Evolutionary conservation across 1,140 invertebrate genomes (phyloP).

Genomic region (Saccostrea cuccullata): DNA sequence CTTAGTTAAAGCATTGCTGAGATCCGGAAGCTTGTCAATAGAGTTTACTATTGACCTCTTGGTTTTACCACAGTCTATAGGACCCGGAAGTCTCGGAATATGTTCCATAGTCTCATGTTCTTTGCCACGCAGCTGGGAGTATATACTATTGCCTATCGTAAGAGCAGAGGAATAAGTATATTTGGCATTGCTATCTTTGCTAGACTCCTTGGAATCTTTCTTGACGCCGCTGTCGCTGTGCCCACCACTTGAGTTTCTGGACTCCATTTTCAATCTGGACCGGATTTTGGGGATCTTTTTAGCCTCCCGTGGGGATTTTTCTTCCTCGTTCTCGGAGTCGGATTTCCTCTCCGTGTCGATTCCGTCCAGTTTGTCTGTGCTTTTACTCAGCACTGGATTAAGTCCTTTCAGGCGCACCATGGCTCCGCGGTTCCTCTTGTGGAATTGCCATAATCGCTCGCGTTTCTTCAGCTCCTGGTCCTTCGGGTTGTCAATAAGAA

Average conservation of each 20-base stretch:
- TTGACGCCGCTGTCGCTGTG: background rate
- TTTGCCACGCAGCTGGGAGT: slow-evolving; percentile 43
- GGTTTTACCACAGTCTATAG: background rate
- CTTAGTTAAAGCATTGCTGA: slow-evolving; percentile 47
- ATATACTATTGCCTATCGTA: slow-evolving; percentile 49
- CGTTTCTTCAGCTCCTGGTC: slow-evolving; percentile 52
- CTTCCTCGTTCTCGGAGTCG: slow-evolving; percentile 21
- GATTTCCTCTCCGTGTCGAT: background rate
- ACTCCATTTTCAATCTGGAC: slow-evolving; percentile 12
- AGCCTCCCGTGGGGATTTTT: background rate
- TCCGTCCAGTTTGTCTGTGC: background rate
- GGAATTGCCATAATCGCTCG: slow-evolving; percentile 49
- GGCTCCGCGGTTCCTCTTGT: slow-evolving; percentile 50
- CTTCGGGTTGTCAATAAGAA: slow-evolving; percentile 49
- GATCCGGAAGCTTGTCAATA: slow-evolving; percentile 49
- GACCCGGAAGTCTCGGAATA: background rate
- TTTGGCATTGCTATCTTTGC: slow-evolving; percentile 19
- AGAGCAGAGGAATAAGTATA: slow-evolving; percentile 53
- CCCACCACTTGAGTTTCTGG: slow-evolving; percentile 22
- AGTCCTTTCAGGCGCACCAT: slow-evolving; percentile 31
- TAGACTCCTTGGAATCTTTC: slow-evolving; percentile 35
- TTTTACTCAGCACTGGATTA: background rate
- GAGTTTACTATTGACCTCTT: slow-evolving; percentile 46
- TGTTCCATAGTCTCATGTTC: background rate
- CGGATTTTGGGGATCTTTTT: background rate